phyloP scores from a whole-genome alignment of 2,888 invertebrate genomes.

The Cryptophagus acutangulus region DNA sequence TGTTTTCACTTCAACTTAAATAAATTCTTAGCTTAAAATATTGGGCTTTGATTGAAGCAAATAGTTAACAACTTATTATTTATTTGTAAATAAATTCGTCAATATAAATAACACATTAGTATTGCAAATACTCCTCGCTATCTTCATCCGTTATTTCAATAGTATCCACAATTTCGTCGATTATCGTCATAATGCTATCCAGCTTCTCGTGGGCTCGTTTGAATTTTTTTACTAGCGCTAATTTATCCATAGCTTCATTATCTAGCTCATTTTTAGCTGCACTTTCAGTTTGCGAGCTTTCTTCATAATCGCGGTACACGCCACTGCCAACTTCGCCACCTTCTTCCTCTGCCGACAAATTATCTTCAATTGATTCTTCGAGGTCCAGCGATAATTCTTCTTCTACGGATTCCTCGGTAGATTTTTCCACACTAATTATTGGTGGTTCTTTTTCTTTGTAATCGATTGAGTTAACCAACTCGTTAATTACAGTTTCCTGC shows the following conservation, averaged over 20 bases:
- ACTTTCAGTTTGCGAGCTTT: slow-evolving; percentile 13
- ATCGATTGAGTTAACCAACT: slow-evolving; percentile 31
- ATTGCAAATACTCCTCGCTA: slow-evolving; percentile 19
- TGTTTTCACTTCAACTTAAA: background rate
- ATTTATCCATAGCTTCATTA: slow-evolving; percentile 22
- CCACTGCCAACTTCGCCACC: background rate
- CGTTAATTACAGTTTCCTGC: slow-evolving; percentile 39
- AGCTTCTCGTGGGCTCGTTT: slow-evolving; percentile 42
- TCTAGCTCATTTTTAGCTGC: slow-evolving; percentile 6
- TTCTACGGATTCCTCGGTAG: slow-evolving; percentile 8
- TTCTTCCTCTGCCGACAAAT: background rate
- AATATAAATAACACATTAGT: too few species aligned
- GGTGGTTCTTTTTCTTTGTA: slow-evolving; percentile 18
- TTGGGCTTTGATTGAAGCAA: background rate
- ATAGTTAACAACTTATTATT: background rate
- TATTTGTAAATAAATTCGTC: slow-evolving; percentile 1
- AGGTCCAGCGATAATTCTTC: slow-evolving; percentile 8
- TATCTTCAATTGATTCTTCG: slow-evolving; percentile 6
- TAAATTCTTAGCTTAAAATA: background rate
- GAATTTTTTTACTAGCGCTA: slow-evolving; percentile 33
- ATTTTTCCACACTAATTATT: background rate
- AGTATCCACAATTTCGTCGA: slow-evolving; percentile 45
- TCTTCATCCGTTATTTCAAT: slow-evolving; percentile 40
- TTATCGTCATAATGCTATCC: slow-evolving; percentile 43
- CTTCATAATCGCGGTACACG: slow-evolving; percentile 24